These are phyloP conservation scores for Pinna nobilis DNA, from an alignment of 1,140 invertebrate genomes.

Conservation along the genomic window DNA sequence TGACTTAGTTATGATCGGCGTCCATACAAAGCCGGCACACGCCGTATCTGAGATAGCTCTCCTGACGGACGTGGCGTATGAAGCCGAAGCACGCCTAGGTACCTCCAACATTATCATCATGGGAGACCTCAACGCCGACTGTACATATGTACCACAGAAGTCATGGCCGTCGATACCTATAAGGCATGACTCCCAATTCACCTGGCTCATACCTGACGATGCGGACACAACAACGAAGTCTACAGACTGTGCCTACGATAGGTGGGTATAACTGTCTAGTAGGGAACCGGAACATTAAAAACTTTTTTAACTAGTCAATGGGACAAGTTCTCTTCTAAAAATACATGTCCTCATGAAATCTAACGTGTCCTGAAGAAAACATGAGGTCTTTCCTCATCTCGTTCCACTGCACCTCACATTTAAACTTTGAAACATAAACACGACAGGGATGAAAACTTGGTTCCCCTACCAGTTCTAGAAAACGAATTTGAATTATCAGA, in stretches of 20 bases:
- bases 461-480: too few relatives aligned
- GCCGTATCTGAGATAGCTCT: conserved; percentile 42
- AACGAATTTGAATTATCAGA: too few relatives aligned
- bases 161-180: conserved; percentile 60
- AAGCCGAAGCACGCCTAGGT: conserved; percentile 21
- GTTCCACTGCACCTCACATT: too few relatives aligned
- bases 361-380: too few relatives aligned
- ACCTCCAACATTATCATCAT: conserved; percentile 54
- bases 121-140: conserved; percentile 74
- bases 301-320: too few relatives aligned
- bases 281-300: too few relatives aligned
- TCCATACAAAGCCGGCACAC: conserved; percentile 40
- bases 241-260: conserved; percentile 73
- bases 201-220: conserved; percentile 68
- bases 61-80: conserved; percentile 27
- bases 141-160: conserved; percentile 62
- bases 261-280: too few relatives aligned
- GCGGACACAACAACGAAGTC: conserved; percentile 66
- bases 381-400: too few relatives aligned
- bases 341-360: too few relatives aligned
- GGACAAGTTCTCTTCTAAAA: too few relatives aligned
- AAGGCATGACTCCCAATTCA: conserved; percentile 53
- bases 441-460: too few relatives aligned
- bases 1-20: conserved; percentile 39
- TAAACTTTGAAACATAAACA: too few relatives aligned